Percentiles rank a stretch among this genome's conserved stretches.
Evolutionary conservation across 1,140 invertebrate species (phyloP).

Genomic region (Drosophila serrata): DNA sequence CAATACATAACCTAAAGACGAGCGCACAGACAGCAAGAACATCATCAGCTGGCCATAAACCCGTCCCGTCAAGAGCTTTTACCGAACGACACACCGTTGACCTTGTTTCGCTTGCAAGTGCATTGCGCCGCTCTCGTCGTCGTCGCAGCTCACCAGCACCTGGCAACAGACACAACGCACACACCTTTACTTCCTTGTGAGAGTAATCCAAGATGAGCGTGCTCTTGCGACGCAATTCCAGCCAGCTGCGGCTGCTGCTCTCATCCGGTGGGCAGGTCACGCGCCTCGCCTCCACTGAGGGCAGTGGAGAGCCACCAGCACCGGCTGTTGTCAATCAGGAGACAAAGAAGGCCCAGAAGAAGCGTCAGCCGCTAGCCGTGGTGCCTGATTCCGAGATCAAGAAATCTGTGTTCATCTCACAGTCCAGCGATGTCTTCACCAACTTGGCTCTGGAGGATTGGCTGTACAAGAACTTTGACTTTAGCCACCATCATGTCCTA

Average conservation of each 20-base stretch:
- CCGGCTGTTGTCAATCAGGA: constrained; percentile 7
- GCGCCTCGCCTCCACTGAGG: constrained; percentile 48
- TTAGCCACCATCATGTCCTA: constrained; percentile 92
- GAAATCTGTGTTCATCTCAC: constrained; percentile 96
- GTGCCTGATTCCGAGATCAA: constrained; percentile 86
- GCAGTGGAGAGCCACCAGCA: constrained; percentile 19
- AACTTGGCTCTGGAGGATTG: constrained; percentile 98
- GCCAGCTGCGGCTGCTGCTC: constrained; percentile 66
- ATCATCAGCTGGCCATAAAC: constrained; percentile 29
- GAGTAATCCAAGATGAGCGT: constrained; percentile 47
- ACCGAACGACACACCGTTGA: constrained; percentile 49
- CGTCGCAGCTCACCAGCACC: constrained; percentile 25
- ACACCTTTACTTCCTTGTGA: constrained; percentile 57
- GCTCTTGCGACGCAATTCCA: constrained; percentile 71
- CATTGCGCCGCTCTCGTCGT: constrained; percentile 36
- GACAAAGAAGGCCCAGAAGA: constrained; percentile 20
- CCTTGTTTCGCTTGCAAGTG: constrained; percentile 76
- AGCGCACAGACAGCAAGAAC: constrained; percentile 29
- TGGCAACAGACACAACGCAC: constrained; percentile 11
- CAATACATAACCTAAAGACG: constrained; percentile 29
- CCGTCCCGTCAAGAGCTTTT: constrained; percentile 48
- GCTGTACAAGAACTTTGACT: constrained; percentile 95
- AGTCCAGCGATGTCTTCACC: constrained; percentile 94
- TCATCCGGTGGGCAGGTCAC: constrained; percentile 57
- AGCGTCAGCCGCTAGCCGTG: constrained; percentile 16